phyloP scores from a whole-genome alignment of 35 echinoderm and acorn worm species.

The Ophiothrix spiculata region DNA sequence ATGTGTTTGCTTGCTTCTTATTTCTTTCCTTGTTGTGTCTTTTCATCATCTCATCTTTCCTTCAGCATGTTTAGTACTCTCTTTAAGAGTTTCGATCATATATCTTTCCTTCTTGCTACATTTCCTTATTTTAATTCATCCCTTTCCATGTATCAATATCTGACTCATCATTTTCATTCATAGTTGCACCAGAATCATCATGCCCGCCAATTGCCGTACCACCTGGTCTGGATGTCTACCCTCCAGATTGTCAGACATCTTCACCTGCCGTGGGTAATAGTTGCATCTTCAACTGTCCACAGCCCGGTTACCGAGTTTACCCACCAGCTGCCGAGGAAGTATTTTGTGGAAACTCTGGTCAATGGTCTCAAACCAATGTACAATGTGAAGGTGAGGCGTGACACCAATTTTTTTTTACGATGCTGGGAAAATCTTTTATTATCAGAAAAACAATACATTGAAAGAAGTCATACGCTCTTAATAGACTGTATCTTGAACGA shows the following conservation, averaged over 20 bases:
- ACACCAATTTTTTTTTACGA: too few relatives aligned
- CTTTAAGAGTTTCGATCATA: too few relatives aligned
- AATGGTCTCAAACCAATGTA: conserved; percentile 13
- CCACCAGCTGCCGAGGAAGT: conserved; percentile 15
- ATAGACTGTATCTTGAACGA: too few relatives aligned
- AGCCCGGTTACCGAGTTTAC: conserved; percentile 31
- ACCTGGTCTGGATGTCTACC: conserved; percentile 17
- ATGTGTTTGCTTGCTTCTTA: too few relatives aligned
- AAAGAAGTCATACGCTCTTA: too few relatives aligned
- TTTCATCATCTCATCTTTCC: too few relatives aligned
- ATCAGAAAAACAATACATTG: too few relatives aligned
- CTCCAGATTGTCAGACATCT: conserved; percentile 15
- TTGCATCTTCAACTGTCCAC: conserved; percentile 38
- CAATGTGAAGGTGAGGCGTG: conserved; percentile 33
- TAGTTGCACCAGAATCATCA: not conserved
- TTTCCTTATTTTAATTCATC: too few relatives aligned
- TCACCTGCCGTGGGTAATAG: conserved; percentile 25
- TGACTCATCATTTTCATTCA: conserved; percentile 3
- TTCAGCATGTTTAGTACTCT: too few relatives aligned
- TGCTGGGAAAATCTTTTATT: too few relatives aligned
- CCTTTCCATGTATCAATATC: not conserved
- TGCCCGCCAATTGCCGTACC: conserved; percentile 22
- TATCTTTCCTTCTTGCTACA: too few relatives aligned
- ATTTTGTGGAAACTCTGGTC: conserved; percentile 31
- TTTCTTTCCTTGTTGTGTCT: too few relatives aligned